These are phyloP conservation scores for Andrena camellia DNA, from an alignment of 2,888 invertebrate genomes.

Conservation along the genomic window DNA sequence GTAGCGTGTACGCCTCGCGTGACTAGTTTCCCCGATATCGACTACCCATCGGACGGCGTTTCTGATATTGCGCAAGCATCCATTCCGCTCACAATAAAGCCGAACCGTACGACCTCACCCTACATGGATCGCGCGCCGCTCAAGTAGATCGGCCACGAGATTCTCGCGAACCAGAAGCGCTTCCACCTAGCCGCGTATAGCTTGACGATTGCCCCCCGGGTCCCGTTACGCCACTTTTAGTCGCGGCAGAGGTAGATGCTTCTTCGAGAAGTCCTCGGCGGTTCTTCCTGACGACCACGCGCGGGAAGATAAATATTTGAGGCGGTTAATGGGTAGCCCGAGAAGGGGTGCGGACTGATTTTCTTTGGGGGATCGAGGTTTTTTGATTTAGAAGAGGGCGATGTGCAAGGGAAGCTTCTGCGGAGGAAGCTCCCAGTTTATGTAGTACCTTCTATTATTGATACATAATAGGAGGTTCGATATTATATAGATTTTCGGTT, in stretches of 20 bases:
- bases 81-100: slow-evolving; percentile 64
- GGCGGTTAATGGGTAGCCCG: not conserved
- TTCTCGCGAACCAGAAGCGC: slow-evolving; percentile 37
- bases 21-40: slow-evolving; percentile 73
- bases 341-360: too few relatives aligned
- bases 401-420: too few relatives aligned
- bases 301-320: slow-evolving; percentile 11
- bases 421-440: too few relatives aligned
- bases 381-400: too few relatives aligned
- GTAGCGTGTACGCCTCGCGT: slow-evolving; percentile 70
- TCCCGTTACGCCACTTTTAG: slow-evolving; percentile 33
- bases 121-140: slow-evolving; percentile 47
- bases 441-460: too few relatives aligned
- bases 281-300: not conserved
- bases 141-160: slow-evolving; percentile 56
- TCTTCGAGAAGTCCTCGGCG: not conserved
- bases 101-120: slow-evolving; percentile 62
- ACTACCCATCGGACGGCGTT: slow-evolving; percentile 69
- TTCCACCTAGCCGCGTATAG: slow-evolving; percentile 16
- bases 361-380: too few relatives aligned
- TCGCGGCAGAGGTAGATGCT: not conserved
- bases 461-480: too few relatives aligned
- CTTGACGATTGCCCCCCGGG: slow-evolving; percentile 6
- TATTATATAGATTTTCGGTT: too few relatives aligned
- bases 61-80: slow-evolving; percentile 72